A percentile compares a stretch with the other conserved stretches of the same genome.
These are phyloP conservation scores for Ceratotherium simum DNA, from an alignment of 2,113 vertebrate species.

Conservation along the genomic window DNA sequence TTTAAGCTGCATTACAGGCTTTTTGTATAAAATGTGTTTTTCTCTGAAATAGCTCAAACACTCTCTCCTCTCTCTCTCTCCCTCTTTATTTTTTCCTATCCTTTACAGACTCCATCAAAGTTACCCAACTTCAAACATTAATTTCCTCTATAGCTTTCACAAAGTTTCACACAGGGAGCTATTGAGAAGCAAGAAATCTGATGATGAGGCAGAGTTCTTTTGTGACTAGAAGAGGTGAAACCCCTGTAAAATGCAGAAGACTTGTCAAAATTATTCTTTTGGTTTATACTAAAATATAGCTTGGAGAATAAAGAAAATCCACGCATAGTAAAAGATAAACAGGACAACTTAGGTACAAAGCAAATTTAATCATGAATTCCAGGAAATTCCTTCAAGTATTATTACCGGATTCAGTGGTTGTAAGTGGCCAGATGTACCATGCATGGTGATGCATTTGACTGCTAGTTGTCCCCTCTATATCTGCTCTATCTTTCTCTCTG, in stretches of 20 bases:
- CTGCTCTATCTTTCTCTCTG: neutral
- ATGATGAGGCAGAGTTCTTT: conserved; percentile 13
- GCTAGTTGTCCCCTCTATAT: neutral
- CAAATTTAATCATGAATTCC: neutral
- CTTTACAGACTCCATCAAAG: conserved; percentile 6
- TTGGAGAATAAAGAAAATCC: conserved; percentile 11
- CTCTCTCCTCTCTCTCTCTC: neutral
- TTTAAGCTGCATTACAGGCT: conserved; percentile 52
- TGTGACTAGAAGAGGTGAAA: conserved; percentile 34
- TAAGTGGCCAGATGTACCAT: neutral
- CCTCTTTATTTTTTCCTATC: neutral
- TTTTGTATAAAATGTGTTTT: conserved; percentile 48
- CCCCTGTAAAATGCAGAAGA: neutral
- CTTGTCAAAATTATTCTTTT: conserved; percentile 19
- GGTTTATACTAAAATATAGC: conserved; percentile 34
- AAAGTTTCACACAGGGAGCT: conserved; percentile 25
- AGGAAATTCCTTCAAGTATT: conserved; percentile 28
- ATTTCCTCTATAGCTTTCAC: conserved; percentile 68
- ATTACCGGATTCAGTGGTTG: neutral
- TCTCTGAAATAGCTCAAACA: conserved; percentile 39
- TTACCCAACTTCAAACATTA: conserved; percentile 53
- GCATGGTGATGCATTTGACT: neutral
- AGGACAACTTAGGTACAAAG: neutral
- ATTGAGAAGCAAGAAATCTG: conserved; percentile 34
- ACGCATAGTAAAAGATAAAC: neutral